Percentiles rank a stretch among this genome's conserved stretches.
Evolutionary conservation across 2,113 vertebrate genomes (phyloP).

Genomic region (Callopanchax toddi): DNA sequence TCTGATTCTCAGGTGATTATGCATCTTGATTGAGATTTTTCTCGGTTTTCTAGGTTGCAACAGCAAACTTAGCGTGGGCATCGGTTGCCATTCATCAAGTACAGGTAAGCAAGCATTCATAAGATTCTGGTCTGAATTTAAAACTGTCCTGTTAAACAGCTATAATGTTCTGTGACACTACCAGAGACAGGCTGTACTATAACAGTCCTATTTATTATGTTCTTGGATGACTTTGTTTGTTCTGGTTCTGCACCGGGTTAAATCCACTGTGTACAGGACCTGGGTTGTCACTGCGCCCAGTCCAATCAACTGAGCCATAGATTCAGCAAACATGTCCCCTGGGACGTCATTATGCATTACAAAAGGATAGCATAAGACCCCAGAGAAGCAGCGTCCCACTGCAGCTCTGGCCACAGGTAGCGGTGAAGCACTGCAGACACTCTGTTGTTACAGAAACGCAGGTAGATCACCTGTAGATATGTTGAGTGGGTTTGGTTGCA

Average conservation of each 20-base stretch:
- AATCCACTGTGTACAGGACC: constrained; percentile 75
- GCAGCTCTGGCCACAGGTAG: constrained; percentile 48
- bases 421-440: constrained; percentile 30
- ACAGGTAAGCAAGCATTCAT: constrained; percentile 83
- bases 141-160: neutral
- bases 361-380: constrained; percentile 63
- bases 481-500: constrained; percentile 27
- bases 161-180: neutral
- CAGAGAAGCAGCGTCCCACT: constrained; percentile 62
- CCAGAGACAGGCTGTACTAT: constrained; percentile 22
- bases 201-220: constrained; percentile 42
- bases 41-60: constrained; percentile 86
- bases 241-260: constrained; percentile 60
- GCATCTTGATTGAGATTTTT: neutral
- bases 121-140: constrained; percentile 2
- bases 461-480: constrained; percentile 15
- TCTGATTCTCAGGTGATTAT: neutral
- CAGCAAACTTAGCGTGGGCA: constrained; percentile 96
- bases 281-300: constrained; percentile 60
- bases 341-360: constrained; percentile 74
- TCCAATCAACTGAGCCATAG: constrained; percentile 70
- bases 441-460: constrained; percentile 25
- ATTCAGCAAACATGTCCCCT: constrained; percentile 68
- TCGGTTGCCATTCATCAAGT: constrained; percentile 98
- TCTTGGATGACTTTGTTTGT: constrained; percentile 64